Evolutionary conservation across 2,113 vertebrate genomes (phyloP).

Genomic region (Paedocypris sp.): DNA sequence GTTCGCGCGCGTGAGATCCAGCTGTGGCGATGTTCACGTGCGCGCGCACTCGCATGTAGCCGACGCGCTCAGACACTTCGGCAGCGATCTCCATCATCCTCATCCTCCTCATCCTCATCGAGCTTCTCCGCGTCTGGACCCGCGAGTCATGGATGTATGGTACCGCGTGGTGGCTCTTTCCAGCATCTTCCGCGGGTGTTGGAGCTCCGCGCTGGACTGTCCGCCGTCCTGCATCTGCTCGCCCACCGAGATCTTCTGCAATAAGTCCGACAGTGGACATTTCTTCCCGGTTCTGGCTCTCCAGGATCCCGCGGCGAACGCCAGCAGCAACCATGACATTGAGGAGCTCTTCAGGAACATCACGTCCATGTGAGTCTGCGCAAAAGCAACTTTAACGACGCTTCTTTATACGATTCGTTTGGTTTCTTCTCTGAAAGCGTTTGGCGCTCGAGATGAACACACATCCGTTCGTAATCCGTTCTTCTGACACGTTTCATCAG

Average conservation of each 20-base stretch:
- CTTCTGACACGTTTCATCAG: too few species aligned
- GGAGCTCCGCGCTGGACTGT: conserved; percentile 74
- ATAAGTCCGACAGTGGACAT: conserved; percentile 76
- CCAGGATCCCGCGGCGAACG: conserved; percentile 70
- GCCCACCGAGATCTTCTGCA: conserved; percentile 76
- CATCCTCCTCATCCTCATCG: not conserved
- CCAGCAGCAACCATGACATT: conserved; percentile 71
- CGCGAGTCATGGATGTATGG: conserved; percentile 75
- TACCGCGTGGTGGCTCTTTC: conserved; percentile 61
- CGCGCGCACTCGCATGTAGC: conserved; percentile 30
- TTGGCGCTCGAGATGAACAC: too few species aligned
- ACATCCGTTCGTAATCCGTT: too few species aligned
- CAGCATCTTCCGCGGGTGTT: conserved; percentile 73
- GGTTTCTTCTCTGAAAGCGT: too few species aligned
- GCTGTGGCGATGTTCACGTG: conserved; percentile 37
- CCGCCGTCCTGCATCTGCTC: conserved; percentile 80
- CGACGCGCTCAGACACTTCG: conserved; percentile 14
- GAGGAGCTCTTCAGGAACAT: conserved; percentile 80
- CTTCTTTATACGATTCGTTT: too few species aligned
- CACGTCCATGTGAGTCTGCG: conserved; percentile 74
- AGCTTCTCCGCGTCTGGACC: conserved; percentile 20
- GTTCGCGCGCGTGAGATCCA: too few species aligned
- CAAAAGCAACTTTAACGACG: too few species aligned
- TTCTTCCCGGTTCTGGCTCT: conserved; percentile 79
- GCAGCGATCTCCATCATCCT: not conserved